Evolutionary conservation across 2,888 invertebrate species (phyloP), one percentile per base, ranked within the genome.

Genomic region (Poecilobothrus nobilitatus): DNA sequence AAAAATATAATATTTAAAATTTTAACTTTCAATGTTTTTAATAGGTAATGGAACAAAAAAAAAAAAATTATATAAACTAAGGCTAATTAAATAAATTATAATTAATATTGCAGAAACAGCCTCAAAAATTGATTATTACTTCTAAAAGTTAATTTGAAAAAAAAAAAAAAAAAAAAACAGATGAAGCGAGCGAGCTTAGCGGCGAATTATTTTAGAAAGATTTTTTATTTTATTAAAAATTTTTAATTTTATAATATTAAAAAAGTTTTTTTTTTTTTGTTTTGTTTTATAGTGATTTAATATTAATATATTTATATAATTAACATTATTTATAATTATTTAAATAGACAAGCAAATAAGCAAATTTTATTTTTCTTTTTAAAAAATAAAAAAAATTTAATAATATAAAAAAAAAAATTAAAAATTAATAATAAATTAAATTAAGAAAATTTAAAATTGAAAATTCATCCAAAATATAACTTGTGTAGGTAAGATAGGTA

Each of bases 231-330:
- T 53, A 6, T 53, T 15, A 53, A 53, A 10, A 37, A 10, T 37
- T 12, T 53, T 53, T 18, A 12, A 44, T 15, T 44, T 44, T 3
- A 44, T 53, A 53, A 53, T 53, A 53, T 53, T 53, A 53, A 53
- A 53, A 53, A 53, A 53, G 53, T 53, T 53, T 53, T 53, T 53
- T 53, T 53, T 53, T 53, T 53, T 53, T 53, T 53, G 7, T 53
- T 53, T 53, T 53, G 7, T 53, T 53, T 53, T 53, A 6, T 53
- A 53, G 6, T 53, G 15, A 4, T 53, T 53, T 53, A 53, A 53
- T 15, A 53, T 53, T 18, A 53, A 53, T 53, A 53, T 4, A 53
- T 53, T 12, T 53, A 53, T 37, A 37, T 34, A 37, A 37, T 53
- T 41, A 53, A 53, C 6, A 18, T 53, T 53, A 53, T 53, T 53